Conservation (phyloP, 2,113 vertebrate genomes). For the Zosterops pallidus region DNA sequence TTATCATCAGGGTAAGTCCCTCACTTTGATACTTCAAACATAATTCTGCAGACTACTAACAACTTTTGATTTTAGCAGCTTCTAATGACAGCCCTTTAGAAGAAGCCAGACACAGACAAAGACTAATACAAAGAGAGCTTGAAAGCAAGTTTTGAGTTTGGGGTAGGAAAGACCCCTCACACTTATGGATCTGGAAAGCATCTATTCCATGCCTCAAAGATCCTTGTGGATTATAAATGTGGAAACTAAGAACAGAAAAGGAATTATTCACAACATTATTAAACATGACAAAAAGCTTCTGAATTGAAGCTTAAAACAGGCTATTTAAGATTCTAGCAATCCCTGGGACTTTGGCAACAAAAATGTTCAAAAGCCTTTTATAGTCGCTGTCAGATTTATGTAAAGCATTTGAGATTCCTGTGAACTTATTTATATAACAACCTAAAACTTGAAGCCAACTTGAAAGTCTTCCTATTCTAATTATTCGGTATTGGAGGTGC, state of each 20-base stretch:
- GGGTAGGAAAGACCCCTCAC: constrained; percentile 58
- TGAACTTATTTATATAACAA: constrained; percentile 85
- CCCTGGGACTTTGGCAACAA: constrained; percentile 80
- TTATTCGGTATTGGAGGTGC: constrained; percentile 71
- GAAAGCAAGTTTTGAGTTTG: constrained; percentile 58
- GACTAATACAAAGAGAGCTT: constrained; percentile 46
- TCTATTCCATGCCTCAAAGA: constrained; percentile 65
- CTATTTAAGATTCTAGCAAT: constrained; percentile 81
- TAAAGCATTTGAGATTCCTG: constrained; percentile 79
- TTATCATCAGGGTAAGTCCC: neutral
- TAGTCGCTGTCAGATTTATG: constrained; percentile 82
- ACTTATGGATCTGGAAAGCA: constrained; percentile 65
- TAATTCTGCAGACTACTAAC: neutral
- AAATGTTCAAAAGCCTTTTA: constrained; percentile 84
- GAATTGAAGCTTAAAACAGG: constrained; percentile 77
- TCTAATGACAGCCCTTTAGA: constrained; percentile 57
- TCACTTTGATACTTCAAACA: constrained; percentile 29
- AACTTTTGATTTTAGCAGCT: constrained; percentile 37
- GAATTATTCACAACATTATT: constrained; percentile 82
- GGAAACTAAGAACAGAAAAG: constrained; percentile 68
- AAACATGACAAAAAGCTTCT: constrained; percentile 82
- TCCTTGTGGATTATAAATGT: constrained; percentile 72
- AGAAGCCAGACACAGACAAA: neutral
- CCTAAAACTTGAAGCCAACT: constrained; percentile 75
- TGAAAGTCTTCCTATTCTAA: constrained; percentile 79